Evolutionary conservation across 2,113 vertebrate genomes (phyloP), one percentile per base, ranked within the genome.

Genomic region (Meriones unguiculatus): DNA sequence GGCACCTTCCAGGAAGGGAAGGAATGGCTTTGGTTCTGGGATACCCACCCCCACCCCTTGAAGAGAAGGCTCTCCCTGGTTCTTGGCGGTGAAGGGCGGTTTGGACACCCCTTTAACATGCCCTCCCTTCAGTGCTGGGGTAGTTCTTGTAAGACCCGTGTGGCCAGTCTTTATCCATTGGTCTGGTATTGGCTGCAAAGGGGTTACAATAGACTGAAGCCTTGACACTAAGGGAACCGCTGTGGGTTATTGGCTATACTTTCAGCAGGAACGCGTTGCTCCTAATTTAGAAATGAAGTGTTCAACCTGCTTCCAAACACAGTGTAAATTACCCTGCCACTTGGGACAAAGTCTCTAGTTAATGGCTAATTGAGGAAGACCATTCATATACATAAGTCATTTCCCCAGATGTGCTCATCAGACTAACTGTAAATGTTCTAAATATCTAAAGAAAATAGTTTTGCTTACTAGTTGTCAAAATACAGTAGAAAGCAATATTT

Each of bases 111-210:
- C 52, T 77, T 97, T 59, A 75, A 70, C 67, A n/a, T 24, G 64
- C 89, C 82, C 95, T 95, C 95, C 89, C 57, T 46, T 89, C 64
- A 84, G 0, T 11, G 69, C 28, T 52, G 89, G 12, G 41, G 30
- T 76, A 86, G 93, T 35, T 86, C 91, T 97, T 98, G 5, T 50
- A 77, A 90, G 38, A 52, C 8, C 64, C 52, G 81, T 1, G 30
- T 59, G 88, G 35, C 38, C 90, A 46, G 75, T 81, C 70, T 92
- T 35, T 62, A 28, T 32, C 57, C 80, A 90, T 81, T 76, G 95
- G 59, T 91, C 87, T 76, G 72, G n/a, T 95, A 89, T 97, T 98
- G 96, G 62, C 92, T 73, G 2, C 59, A 41, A 82, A 90, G 95
- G 90, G 12, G 54, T n/a, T 73, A 85, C 3, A 17, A 90, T 67